Conservation (phyloP, 37 sponge, comb jelly and placozoan species). For the Aphrocallistes beatrix region DNA sequence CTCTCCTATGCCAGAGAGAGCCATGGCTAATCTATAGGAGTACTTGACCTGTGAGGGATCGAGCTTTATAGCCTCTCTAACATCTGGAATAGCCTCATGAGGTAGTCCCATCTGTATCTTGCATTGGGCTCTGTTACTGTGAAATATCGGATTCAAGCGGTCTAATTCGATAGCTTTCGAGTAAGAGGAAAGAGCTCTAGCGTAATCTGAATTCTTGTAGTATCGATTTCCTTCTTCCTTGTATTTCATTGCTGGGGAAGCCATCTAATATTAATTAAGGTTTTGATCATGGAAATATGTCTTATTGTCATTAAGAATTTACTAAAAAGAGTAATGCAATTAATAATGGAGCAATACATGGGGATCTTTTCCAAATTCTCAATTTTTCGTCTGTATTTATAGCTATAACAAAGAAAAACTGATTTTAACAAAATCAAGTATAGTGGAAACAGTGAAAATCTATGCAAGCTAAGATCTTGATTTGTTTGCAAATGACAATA, state of each 20-base stretch:
- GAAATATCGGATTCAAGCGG: constrained; percentile 22
- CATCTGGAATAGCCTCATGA: constrained; percentile 45
- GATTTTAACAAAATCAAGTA: too few species aligned
- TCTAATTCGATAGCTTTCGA: constrained; percentile 17
- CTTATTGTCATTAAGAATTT: too few species aligned
- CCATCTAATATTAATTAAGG: too few species aligned
- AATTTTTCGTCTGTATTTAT: too few species aligned
- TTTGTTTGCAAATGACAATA: too few species aligned
- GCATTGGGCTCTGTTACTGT: constrained; percentile 79
- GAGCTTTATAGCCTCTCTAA: constrained; percentile 31
- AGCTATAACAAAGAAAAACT: too few species aligned
- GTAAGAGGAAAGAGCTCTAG: constrained; percentile 38
- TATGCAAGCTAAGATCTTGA: too few species aligned
- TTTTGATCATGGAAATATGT: too few species aligned
- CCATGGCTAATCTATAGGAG: constrained; percentile 59
- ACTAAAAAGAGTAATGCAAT: too few species aligned
- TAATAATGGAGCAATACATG: too few species aligned
- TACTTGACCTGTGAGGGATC: constrained; percentile 56
- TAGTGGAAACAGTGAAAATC: too few species aligned
- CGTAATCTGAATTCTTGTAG: constrained; percentile 37
- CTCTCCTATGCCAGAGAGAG: constrained; percentile 48
- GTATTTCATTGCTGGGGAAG: not conserved
- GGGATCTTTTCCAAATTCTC: too few species aligned
- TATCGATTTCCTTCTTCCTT: constrained; percentile 49
- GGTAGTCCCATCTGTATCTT: constrained; percentile 39